Evolutionary conservation across 1,140 invertebrate genomes (phyloP).

Genomic region (Pollicipes pollicipes): DNA sequence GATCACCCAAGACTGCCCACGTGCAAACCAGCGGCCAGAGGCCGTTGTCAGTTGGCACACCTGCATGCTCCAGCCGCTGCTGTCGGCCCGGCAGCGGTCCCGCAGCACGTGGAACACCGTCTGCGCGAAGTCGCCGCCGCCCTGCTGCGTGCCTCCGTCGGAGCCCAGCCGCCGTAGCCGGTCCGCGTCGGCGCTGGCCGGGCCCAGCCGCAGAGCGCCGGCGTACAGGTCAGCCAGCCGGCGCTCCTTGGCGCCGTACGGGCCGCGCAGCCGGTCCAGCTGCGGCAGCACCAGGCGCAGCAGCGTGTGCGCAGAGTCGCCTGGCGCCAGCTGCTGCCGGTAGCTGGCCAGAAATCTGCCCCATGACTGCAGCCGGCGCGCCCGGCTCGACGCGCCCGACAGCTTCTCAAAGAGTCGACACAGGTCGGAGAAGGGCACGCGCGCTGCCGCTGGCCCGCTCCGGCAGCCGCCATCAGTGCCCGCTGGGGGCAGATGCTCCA

Average conservation of each 20-base stretch:
- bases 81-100: conserved; percentile 36
- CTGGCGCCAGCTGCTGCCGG: conserved; percentile 24
- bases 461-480: too few species aligned
- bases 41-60: neutral
- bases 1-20: too few species aligned
- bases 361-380: conserved; percentile 27
- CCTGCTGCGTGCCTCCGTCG: conserved; percentile 24
- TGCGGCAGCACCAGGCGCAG: conserved; percentile 51
- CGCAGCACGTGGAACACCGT: conserved; percentile 48
- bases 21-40: too few species aligned
- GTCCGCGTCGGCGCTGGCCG: conserved; percentile 13
- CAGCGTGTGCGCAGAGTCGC: conserved; percentile 30
- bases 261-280: conserved; percentile 40
- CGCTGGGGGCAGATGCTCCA: too few species aligned
- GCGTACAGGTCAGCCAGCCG: conserved; percentile 16
- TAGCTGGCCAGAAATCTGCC: conserved; percentile 29
- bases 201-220: conserved; percentile 12
- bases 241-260: conserved; percentile 25
- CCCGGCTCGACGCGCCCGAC: conserved; percentile 18
- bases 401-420: neutral
- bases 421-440: neutral
- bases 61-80: conserved; percentile 13
- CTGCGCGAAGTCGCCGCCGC: conserved; percentile 50
- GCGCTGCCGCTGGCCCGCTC: too few species aligned
- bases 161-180: conserved; percentile 16